Conservation (phyloP, 2,888 invertebrate species). For the Monochamus alternatus region DNA sequence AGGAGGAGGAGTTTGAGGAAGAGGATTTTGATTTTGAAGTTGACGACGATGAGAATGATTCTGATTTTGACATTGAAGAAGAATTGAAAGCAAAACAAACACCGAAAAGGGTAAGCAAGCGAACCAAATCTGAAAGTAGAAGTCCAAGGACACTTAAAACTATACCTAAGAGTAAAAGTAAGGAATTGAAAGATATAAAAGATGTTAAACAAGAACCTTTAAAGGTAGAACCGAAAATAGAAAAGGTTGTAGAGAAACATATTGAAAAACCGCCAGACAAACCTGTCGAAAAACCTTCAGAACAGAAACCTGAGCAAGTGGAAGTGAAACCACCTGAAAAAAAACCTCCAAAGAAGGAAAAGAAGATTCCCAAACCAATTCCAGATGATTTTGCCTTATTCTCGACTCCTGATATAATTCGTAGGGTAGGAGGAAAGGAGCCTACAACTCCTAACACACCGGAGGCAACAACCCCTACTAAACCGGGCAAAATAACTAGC, state of each 20-base stretch:
- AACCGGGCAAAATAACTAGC: constrained; percentile 66
- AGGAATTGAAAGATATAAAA: constrained; percentile 38
- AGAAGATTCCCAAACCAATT: constrained; percentile 72
- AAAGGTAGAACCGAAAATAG: constrained; percentile 68
- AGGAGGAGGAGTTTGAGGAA: constrained; percentile 47
- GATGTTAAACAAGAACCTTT: constrained; percentile 42
- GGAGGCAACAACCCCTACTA: constrained; percentile 53
- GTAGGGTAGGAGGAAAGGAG: constrained; percentile 74
- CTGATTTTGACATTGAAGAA: constrained; percentile 70
- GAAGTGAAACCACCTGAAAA: constrained; percentile 60
- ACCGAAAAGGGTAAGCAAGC: constrained; percentile 58
- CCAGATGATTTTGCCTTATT: constrained; percentile 81
- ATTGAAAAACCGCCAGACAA: constrained; percentile 62
- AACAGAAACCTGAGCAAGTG: constrained; percentile 65
- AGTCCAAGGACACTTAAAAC: constrained; percentile 36
- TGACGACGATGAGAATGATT: constrained; percentile 72
- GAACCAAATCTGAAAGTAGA: constrained; percentile 52
- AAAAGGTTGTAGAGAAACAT: constrained; percentile 71
- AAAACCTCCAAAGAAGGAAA: constrained; percentile 67
- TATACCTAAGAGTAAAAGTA: constrained; percentile 34
- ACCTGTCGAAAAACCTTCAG: constrained; percentile 53
- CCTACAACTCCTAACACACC: constrained; percentile 60
- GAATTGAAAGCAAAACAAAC: constrained; percentile 54
- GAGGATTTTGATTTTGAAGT: constrained; percentile 67
- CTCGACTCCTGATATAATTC: constrained; percentile 85